phyloP scores from a whole-genome alignment of 2,888 invertebrate genomes.

The Spisula solida region DNA sequence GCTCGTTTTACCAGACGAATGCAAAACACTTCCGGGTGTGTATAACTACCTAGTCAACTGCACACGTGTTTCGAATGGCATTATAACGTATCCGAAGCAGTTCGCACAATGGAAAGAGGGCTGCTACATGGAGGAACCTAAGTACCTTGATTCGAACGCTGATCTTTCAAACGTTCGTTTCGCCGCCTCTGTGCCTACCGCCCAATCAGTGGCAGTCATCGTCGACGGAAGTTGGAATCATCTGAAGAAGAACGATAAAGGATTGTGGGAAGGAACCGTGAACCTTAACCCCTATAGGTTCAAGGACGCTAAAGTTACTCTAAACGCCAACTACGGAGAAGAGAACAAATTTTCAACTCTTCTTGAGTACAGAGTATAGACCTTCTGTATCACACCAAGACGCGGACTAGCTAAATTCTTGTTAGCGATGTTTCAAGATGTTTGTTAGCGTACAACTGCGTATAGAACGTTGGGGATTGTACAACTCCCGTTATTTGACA shows the following conservation, averaged over 20 bases:
- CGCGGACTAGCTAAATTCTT: background rate
- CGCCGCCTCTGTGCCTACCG: constrained; percentile 74
- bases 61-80: constrained; percentile 56
- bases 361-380: constrained; percentile 75
- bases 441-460: too few relatives aligned
- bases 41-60: constrained; percentile 79
- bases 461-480: too few relatives aligned
- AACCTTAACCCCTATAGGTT: constrained; percentile 75
- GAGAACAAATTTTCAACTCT: constrained; percentile 76
- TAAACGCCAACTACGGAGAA: constrained; percentile 77
- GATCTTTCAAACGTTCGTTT: constrained; percentile 72
- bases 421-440: background rate
- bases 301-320: constrained; percentile 75
- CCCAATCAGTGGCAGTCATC: constrained; percentile 76
- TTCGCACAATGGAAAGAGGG: constrained; percentile 81
- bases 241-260: constrained; percentile 68
- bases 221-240: constrained; percentile 78
- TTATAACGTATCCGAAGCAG: constrained; percentile 77
- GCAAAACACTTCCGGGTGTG: constrained; percentile 79
- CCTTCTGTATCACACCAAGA: background rate
- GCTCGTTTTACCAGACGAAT: constrained; percentile 77
- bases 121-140: constrained; percentile 77
- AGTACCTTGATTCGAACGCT: constrained; percentile 68
- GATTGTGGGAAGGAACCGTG: constrained; percentile 76
- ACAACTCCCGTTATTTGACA: too few relatives aligned